These are phyloP conservation scores for Notothenia coriiceps DNA, from an alignment of 2,113 vertebrate genomes.

Conservation along the genomic window DNA sequence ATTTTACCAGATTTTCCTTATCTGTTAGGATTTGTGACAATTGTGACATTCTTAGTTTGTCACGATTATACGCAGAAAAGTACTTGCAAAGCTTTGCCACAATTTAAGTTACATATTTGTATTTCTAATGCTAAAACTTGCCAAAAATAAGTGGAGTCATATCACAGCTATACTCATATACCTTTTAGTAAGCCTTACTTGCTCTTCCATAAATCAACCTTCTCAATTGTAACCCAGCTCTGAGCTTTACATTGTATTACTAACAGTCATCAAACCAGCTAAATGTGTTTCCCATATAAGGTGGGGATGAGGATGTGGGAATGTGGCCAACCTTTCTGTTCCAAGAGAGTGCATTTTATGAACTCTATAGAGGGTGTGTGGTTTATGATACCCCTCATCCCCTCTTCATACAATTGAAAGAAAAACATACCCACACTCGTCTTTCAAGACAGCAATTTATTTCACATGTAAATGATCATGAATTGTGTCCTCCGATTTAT, in stretches of 20 bases:
- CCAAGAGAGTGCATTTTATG: background rate
- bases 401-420: too few species aligned
- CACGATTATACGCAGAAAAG: background rate
- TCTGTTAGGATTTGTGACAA: background rate
- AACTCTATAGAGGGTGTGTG: background rate
- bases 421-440: background rate
- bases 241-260: background rate
- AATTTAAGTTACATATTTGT: background rate
- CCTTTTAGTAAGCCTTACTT: background rate
- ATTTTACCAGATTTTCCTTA: background rate
- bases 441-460: background rate
- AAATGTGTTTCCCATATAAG: background rate
- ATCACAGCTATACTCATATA: background rate
- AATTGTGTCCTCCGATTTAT: background rate
- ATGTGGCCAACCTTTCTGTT: background rate
- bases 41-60: background rate
- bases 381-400: background rate
- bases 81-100: background rate
- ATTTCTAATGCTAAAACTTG: background rate
- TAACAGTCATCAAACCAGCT: background rate
- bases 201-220: background rate
- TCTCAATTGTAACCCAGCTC: background rate
- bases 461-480: background rate
- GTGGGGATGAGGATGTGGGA: too few species aligned
- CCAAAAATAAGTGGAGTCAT: background rate